phyloP scores from a whole-genome alignment of 2,888 invertebrate species.

The Aethes cnicana region DNA sequence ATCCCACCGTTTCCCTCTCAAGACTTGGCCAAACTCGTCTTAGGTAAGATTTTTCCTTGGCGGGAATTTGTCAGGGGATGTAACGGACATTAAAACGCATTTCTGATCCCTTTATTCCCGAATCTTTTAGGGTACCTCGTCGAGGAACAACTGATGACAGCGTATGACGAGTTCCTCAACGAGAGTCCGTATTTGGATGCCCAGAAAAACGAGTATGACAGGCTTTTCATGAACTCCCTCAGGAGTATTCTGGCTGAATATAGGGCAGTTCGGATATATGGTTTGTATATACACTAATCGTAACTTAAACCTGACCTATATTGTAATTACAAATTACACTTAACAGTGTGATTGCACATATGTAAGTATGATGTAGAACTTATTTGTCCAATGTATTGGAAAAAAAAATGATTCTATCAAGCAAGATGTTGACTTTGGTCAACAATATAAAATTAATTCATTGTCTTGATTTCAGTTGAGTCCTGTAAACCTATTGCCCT shows the following conservation, averaged over 20 bases:
- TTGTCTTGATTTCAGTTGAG: constrained; percentile 66
- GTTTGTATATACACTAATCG: constrained; percentile 57
- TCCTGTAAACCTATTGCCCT: constrained; percentile 66
- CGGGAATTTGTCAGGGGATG: constrained; percentile 56
- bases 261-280: constrained; percentile 73
- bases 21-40: constrained; percentile 73
- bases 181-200: constrained; percentile 75
- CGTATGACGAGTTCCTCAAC: constrained; percentile 76
- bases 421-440: too few species aligned
- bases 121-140: constrained; percentile 66
- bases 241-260: constrained; percentile 75
- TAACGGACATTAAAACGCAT: constrained; percentile 37
- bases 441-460: too few species aligned
- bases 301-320: too few species aligned
- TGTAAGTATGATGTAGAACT: not conserved
- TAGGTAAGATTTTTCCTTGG: constrained; percentile 68
- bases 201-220: constrained; percentile 71
- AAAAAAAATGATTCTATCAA: too few species aligned
- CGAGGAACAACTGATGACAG: constrained; percentile 76
- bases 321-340: too few species aligned
- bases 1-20: constrained; percentile 72
- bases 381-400: too few species aligned
- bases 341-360: too few species aligned
- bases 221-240: constrained; percentile 76
- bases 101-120: constrained; percentile 15